Evolutionary conservation across 2,797 vertebrate species (phyloP).

Genomic region (Esox lucius): DNA sequence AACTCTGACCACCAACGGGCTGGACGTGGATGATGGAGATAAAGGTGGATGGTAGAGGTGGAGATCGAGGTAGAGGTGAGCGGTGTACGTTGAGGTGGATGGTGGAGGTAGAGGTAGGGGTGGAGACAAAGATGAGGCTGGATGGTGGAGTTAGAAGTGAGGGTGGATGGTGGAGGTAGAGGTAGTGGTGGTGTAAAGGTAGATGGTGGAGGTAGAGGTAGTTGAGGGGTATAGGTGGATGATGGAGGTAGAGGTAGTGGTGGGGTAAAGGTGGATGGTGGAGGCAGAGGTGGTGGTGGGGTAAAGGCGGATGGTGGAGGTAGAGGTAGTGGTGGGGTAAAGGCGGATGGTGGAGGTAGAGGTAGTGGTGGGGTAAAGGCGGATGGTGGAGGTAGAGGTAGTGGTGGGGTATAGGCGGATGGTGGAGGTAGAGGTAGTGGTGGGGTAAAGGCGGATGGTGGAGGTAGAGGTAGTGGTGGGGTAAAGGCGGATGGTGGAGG

Average conservation of each 20-base stretch:
- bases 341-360: no score
- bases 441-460: slow-evolving; percentile 50
- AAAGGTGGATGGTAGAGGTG: slow-evolving; percentile 23
- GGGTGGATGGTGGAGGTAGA: no score
- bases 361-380: no score
- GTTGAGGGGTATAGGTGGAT: slow-evolving; percentile 34
- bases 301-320: no score
- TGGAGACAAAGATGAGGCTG: background rate
- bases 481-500: no score
- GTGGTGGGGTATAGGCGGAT: slow-evolving; percentile 34
- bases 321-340: slow-evolving; percentile 37
- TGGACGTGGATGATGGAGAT: slow-evolving; percentile 53
- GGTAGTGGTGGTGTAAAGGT: no score
- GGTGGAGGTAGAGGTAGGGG: slow-evolving; percentile 9
- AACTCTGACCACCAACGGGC: slow-evolving; percentile 24
- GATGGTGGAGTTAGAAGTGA: slow-evolving; percentile 36
- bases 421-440: slow-evolving; percentile 47
- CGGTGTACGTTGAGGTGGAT: no score
- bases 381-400: no score
- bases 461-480: slow-evolving; percentile 28
- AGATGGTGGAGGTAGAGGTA: no score
- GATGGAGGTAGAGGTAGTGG: slow-evolving; percentile 47
- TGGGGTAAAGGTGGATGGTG: slow-evolving; percentile 50
- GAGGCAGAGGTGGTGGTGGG: slow-evolving; percentile 28
- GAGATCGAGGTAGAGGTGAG: no score